Conservation (phyloP, 2,888 invertebrate species). For the Sesia bembeciformis region DNA sequence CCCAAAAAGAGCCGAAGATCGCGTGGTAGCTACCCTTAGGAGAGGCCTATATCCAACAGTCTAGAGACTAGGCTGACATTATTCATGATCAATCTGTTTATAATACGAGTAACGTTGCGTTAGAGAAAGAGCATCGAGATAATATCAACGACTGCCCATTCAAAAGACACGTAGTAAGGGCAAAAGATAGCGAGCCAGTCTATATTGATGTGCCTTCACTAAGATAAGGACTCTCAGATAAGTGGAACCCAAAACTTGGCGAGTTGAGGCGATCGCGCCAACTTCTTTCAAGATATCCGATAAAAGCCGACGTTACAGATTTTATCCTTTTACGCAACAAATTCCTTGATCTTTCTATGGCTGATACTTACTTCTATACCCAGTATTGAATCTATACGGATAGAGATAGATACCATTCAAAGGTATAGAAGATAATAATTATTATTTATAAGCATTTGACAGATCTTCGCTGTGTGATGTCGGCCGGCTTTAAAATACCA, state of each 20-base stretch:
- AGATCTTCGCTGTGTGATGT: no score
- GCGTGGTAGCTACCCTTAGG: no score
- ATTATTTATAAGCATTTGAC: no score
- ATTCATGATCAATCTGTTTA: no score
- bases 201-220: constrained; percentile 12
- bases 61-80: no score
- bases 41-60: no score
- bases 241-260: constrained; percentile 16
- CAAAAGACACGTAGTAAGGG: constrained; percentile 5
- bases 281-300: constrained; percentile 14
- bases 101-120: no score
- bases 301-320: constrained; percentile 3
- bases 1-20: no score
- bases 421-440: no score
- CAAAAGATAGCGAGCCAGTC: constrained; percentile 2
- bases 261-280: constrained; percentile 14
- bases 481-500: no score
- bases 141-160: background rate
- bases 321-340: constrained; percentile 9
- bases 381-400: no score
- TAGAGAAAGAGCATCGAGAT: background rate
- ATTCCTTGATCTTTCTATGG: constrained; percentile 1
- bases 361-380: background rate
- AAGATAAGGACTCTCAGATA: constrained; percentile 16
- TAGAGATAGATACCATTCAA: no score